These are phyloP conservation scores for Trematomus bernacchii DNA, from an alignment of 2,797 vertebrate species.

Conservation along the genomic window DNA sequence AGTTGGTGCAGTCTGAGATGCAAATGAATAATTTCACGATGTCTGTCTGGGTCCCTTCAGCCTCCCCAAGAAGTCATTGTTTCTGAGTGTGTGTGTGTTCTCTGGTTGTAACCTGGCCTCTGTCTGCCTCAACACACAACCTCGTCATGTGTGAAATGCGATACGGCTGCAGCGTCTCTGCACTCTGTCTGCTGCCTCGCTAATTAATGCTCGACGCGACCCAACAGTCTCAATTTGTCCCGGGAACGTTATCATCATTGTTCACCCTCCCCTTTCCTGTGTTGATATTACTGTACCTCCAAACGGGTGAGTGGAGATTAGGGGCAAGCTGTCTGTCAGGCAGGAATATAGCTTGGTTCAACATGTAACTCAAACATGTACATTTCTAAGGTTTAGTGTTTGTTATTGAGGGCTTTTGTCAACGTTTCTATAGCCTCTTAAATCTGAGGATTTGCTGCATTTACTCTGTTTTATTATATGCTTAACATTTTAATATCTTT, in stretches of 20 bases:
- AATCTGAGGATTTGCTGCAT: background rate
- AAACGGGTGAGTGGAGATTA: slow-evolving; percentile 13
- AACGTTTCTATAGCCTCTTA: background rate
- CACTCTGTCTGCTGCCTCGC: slow-evolving; percentile 61
- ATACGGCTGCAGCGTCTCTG: slow-evolving; percentile 55
- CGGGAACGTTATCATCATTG: slow-evolving; percentile 55
- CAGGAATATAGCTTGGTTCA: too few species aligned
- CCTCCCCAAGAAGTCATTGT: slow-evolving; percentile 69
- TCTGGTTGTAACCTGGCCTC: slow-evolving; percentile 69
- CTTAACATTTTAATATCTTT: background rate
- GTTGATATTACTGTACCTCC: slow-evolving; percentile 8
- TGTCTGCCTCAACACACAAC: slow-evolving; percentile 46
- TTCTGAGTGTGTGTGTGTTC: slow-evolving; percentile 52
- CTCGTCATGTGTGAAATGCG: slow-evolving; percentile 71
- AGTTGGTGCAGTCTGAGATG: slow-evolving; percentile 53
- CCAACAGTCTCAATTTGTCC: slow-evolving; percentile 77
- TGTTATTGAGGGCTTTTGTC: background rate
- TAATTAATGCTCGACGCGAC: slow-evolving; percentile 81
- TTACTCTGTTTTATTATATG: background rate
- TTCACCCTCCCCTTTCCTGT: slow-evolving; percentile 29
- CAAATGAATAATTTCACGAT: slow-evolving; percentile 78
- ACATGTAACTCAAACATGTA: too few species aligned
- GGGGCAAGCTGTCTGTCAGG: slow-evolving; percentile 16
- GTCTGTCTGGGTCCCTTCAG: slow-evolving; percentile 73
- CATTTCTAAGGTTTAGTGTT: background rate